Evolutionary conservation across 2,113 vertebrate species (phyloP), one percentile per base, ranked within the genome.

Genomic region (Gobius niger): DNA sequence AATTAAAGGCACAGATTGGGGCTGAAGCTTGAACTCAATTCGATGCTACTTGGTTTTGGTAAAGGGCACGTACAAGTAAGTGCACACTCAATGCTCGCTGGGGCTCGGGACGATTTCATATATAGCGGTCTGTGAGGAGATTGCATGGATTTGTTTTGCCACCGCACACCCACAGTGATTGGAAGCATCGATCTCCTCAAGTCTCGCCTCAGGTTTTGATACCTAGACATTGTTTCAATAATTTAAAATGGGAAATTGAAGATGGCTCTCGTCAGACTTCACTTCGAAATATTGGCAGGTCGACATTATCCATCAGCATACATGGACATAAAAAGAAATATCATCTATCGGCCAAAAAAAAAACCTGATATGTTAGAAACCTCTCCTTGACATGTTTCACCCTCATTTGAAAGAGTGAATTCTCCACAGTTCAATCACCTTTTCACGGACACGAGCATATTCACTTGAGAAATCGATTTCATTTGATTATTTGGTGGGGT

Each of bases 141-240:
- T 66, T 75, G 56, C 46, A 76, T 76, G 16, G 75, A 78, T 82
- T 79, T 76, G 72, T 87, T 84, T 76, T 53, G 53, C 65, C 70
- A 59, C 44, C 67, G 60, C 76, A 68, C 59, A 81, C 70, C 76
- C 47, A 41, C 65, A 51, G 44, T 71, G 76, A 82, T 78, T 80
- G 77, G 56, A 56, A 52, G 7, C 54, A 87, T 88, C 76, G 79
- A 84, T 84, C 71, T 79, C 68, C 60, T 60, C 4, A 7, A 9
- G 61, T 65, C 50, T 77, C 44, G 0, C 0, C 18, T 42, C 52
- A 68, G 66, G 53, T 19, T 63, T 54, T 50, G 66, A 54, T 64
- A 41, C 69, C 47, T 68, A 41, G 76, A 47, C 54, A 18, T 72
- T 76, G 44, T 78, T 81, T 85, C 59, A 82, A 82, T 80, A 75